Base-by-base conservation (phyloP, 2,113 vertebrate genomes). In the Mormyrus iriodes region DNA sequence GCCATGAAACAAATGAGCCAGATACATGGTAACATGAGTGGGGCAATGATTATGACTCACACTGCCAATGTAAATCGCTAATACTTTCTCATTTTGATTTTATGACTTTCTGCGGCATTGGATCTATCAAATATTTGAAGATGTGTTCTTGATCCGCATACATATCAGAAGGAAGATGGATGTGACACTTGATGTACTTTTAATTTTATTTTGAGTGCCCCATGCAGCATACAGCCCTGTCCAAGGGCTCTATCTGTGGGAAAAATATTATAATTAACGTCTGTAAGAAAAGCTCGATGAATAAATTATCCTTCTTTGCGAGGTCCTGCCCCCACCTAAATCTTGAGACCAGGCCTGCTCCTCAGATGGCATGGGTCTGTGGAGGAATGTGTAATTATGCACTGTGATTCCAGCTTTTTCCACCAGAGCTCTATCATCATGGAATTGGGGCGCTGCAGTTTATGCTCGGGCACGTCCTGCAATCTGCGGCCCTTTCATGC, bases 301-400 rank as follows among this genome's bases (percentile, higher is more conserved):
- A 93, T 93, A 91, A 95, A 93, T 92, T 93, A 92, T 93, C 91
- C 93, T 93, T 90, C 91, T 89, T 89, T 42, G 90, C 90, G 90
- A 90, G 89, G 49, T 49, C 31, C 48, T 35, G 48, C 31, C 46
- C 51, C 12, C 27, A 12, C 15, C 85, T 53, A 95, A 95, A 94
- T 94, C 94, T 93, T 86, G 92, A 94, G 94, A 94, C 94, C 95
- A 95, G 95, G 95, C 94, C 94, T 92, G 46, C 93, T 95, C 95
- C 95, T 95, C 94, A 95, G 94, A 95, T 95, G 94, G 94, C 94
- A 94, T 92, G 91, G 94, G 95, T 95, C 95, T 95, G 93, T 94
- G 95, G 95, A 94, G 95, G 95, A 96, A 96, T 94, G 95, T 95
- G 94, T 95, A 96, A 96, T 96, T 96, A 96, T 93, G 93, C 94